phyloP scores from a whole-genome alignment of 2,113 vertebrate species.

The Phasianus colchicus region DNA sequence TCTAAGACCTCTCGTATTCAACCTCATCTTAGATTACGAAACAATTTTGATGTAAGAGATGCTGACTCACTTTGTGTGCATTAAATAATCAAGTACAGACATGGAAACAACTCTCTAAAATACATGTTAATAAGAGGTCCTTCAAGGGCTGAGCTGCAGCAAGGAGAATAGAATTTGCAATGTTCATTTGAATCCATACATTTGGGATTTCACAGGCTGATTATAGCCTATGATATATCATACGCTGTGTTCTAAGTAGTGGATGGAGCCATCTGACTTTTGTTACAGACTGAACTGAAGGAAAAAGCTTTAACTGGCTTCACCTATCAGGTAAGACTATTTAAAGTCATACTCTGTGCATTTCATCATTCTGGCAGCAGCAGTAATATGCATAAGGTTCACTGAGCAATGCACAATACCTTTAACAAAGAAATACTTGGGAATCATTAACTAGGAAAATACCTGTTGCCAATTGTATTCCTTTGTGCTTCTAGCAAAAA shows the following conservation, averaged over 20 bases:
- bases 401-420: not conserved
- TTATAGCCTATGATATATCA: not conserved
- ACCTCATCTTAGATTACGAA: not conserved
- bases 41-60: not conserved
- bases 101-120: not conserved
- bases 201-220: not conserved
- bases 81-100: not conserved
- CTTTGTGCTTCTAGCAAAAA: not conserved
- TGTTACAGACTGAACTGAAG: not conserved
- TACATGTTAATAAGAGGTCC: not conserved
- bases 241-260: not conserved
- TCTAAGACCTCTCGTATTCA: not conserved
- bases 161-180: not conserved
- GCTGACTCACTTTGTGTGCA: not conserved
- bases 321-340: not conserved
- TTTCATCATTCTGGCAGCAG: not conserved
- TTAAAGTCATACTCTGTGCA: not conserved
- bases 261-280: not conserved
- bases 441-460: not conserved
- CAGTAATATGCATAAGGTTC: not conserved
- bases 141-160: not conserved
- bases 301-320: not conserved
- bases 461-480: fast-evolving
- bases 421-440: not conserved
- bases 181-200: not conserved